A percentile compares a stretch with the other conserved stretches of the same genome.
These are phyloP conservation scores for Cataglyphis livida DNA, from an alignment of 2,888 invertebrate genomes.

Conservation along the genomic window DNA sequence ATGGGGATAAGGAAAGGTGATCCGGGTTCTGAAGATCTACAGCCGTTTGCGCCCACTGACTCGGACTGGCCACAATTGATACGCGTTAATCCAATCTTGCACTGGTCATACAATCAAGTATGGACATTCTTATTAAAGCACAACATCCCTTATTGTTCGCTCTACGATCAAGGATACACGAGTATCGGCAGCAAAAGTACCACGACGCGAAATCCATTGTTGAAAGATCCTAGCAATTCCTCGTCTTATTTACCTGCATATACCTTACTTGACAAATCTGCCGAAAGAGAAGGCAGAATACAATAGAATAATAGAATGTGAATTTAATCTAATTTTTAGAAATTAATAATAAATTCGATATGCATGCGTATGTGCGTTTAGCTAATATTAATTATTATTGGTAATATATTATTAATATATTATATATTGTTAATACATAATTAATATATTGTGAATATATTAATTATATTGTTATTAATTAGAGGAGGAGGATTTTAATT, in stretches of 20 bases:
- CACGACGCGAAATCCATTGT: conserved; percentile 81
- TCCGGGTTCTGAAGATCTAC: conserved; percentile 91
- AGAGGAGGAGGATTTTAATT: neutral
- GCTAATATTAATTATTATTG: neutral
- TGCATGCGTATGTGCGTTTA: neutral
- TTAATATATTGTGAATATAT: neutral
- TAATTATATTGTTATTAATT: neutral
- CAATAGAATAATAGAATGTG: conserved; percentile 65
- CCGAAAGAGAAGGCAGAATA: conserved; percentile 82
- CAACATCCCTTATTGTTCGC: conserved; percentile 94
- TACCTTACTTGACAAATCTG: conserved; percentile 78
- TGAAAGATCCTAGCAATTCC: conserved; percentile 78
- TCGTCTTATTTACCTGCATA: conserved; percentile 81
- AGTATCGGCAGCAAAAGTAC: conserved; percentile 80
- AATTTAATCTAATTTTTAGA: neutral
- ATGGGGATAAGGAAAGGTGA: conserved; percentile 97
- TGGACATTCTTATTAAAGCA: conserved; percentile 95
- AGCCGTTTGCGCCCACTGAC: conserved; percentile 94
- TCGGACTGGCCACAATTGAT: conserved; percentile 95
- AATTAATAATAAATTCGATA: neutral
- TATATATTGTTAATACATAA: neutral
- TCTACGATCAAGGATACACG: conserved; percentile 94
- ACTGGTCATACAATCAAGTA: conserved; percentile 96
- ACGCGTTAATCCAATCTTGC: conserved; percentile 95
- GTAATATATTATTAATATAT: conserved; percentile 1